Evolutionary conservation across 2,888 invertebrate species (phyloP), one percentile per base, ranked within the genome.

Genomic region (Poecilus cupreus): DNA sequence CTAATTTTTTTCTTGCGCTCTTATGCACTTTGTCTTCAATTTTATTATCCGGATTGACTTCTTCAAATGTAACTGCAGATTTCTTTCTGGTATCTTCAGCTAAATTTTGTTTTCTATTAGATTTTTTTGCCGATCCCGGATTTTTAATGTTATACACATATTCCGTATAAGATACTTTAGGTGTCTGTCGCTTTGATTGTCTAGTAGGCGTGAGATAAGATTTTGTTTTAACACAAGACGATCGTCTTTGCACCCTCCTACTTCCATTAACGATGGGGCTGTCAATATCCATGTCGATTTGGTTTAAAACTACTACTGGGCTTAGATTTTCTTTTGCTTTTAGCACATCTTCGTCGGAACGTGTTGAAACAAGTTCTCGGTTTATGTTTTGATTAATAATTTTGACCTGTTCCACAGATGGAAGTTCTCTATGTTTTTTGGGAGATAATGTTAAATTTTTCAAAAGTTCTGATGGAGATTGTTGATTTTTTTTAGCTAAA

Each of bases 391-490:
- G 11, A 37, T 68, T 68, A 32, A 68, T 68, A 6, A 18, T 37
- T 68, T 32, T 11, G 16, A 68, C 64, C 37, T 32, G 32, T 68
- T 68, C 64, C 11, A 13, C 6, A 13, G 64, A 68, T 1, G 64
- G 64, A 18, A 68, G 10, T 3, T 60, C 24, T 60, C 26, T 24
- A 26, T 43, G 8, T 51, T 68, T 68, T 13, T 37, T 37, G 11
- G 24, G 16, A 20, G 76, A 54, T 37, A 76, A 37, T 37, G 32
- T 76, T 57, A 76, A 37, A 18, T 37, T 57, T 16, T 37, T 76
- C 13, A 76, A 54, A 10, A 76, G 20, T 54, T 57, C 57, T 37
- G 76, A 76, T 1, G 76, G 76, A 11, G 76, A 76, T n/a, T 37
- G 64, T 68, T 60, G 13, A 13, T 6, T 13, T 18, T 68, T 68